Base-by-base conservation (phyloP, 2,797 vertebrate species). In the Sebastes trivittatus region DNA sequence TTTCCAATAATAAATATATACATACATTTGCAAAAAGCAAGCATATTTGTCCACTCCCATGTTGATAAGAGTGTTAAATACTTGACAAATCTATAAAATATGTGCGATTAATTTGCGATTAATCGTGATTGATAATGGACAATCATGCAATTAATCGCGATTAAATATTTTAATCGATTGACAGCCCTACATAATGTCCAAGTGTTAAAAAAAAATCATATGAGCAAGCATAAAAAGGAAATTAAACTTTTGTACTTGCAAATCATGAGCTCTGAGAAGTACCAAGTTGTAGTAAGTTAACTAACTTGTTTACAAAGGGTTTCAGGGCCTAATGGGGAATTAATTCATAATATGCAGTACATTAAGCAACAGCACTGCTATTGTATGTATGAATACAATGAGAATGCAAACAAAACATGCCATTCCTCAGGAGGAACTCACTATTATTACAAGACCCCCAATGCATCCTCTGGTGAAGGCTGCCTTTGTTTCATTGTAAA, bases 401-500 rank as follows among this genome's bases (percentile, higher is more conserved):
- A 27, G 4, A 38, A 49, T 18, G 13, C 58, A 68, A 36, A 79
- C 13, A 71, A 71, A 65, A 67, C 62, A 63, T 62, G 29, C 13
- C 49, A 60, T 27, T 71, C 13, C 8, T 70, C 29, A 9, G 18
- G 18, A 46, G 49, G 65, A 70, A 32, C 60, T 25, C 36, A 22
- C 36, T 38, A 13, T 65, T 38, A 29, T 36, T 29, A 56, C 36
- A 29, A 6, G 14, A 80, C 67, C 62, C 58, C 22, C 22, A 27
- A 66, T 64, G 59, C 22, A 58, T 20, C 20, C 14, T 11, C 14
- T 22, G 46, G 2, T 73, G 67, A 76, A 85, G 30, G 60, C 27
- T 7, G 27, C 71, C 80, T 82, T 79, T 83, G 79, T 85, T 70
- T 67, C n/a, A 76, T 32, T 81, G 59, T 72, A 13, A 65, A 22